Conservation (phyloP, 2,113 vertebrate genomes). For the Pelodiscus sinensis region DNA sequence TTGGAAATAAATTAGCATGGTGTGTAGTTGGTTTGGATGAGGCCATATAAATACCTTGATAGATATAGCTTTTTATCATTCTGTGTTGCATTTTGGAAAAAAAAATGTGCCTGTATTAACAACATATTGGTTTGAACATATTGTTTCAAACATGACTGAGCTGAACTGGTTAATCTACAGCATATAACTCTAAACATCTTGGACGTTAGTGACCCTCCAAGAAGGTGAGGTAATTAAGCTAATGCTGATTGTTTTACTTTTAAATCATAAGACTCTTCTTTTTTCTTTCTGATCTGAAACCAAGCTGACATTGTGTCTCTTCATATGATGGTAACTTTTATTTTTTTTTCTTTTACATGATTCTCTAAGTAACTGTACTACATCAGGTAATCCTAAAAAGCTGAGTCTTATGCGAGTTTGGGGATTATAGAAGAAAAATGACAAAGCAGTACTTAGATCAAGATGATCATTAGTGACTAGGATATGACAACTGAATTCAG, state of each 20-base stretch:
- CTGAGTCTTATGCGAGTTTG: too few species aligned
- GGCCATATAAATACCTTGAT: not conserved
- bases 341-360: too few species aligned
- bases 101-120: not conserved
- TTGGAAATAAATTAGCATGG: not conserved
- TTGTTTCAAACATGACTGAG: not conserved
- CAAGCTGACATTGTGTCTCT: too few species aligned
- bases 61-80: not conserved
- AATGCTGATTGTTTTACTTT: not conserved
- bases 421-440: too few species aligned
- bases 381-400: too few species aligned
- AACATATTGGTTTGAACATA: not conserved
- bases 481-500: too few species aligned
- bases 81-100: not conserved
- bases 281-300: not conserved
- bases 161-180: not conserved
- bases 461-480: too few species aligned
- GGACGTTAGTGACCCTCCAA: not conserved
- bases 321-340: too few species aligned
- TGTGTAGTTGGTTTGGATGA: not conserved
- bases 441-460: too few species aligned
- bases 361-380: too few species aligned
- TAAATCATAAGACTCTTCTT: not conserved
- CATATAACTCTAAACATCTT: not conserved
- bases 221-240: not conserved